Conservation (phyloP, 2,888 invertebrate species). For the Stratiomys singularior region DNA sequence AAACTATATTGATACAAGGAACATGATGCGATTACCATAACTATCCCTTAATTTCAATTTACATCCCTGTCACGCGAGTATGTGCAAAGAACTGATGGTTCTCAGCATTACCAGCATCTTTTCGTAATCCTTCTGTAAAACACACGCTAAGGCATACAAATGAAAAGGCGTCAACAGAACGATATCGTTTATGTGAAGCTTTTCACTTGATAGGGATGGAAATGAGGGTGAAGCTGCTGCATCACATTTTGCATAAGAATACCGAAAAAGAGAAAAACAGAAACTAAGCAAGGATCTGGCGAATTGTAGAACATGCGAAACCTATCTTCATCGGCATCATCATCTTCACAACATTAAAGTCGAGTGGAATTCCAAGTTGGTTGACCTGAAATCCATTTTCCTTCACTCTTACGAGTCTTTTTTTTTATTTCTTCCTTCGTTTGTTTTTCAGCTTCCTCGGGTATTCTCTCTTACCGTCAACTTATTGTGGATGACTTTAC, state of each 20-base stretch:
- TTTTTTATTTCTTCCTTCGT: no score
- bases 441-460: no score
- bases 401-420: no score
- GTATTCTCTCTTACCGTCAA: not conserved
- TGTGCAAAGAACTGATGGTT: not conserved
- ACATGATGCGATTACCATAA: no score
- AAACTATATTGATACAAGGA: no score
- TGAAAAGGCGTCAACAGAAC: no score
- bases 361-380: constrained; percentile 32
- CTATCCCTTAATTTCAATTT: no score
- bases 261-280: no score
- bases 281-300: no score
- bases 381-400: constrained; percentile 27
- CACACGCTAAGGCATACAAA: not conserved
- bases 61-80: not conserved
- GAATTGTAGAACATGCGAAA: no score
- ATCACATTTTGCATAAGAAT: not conserved
- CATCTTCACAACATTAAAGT: constrained; percentile 6
- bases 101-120: no score
- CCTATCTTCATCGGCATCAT: no score
- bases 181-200: not conserved
- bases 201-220: constrained; percentile 7
- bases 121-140: not conserved
- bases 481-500: not conserved
- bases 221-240: constrained; percentile 11